Evolutionary conservation across 2,888 invertebrate genomes (phyloP), one percentile per base, ranked within the genome.

Genomic region (Scaptomyza caliginosa): DNA sequence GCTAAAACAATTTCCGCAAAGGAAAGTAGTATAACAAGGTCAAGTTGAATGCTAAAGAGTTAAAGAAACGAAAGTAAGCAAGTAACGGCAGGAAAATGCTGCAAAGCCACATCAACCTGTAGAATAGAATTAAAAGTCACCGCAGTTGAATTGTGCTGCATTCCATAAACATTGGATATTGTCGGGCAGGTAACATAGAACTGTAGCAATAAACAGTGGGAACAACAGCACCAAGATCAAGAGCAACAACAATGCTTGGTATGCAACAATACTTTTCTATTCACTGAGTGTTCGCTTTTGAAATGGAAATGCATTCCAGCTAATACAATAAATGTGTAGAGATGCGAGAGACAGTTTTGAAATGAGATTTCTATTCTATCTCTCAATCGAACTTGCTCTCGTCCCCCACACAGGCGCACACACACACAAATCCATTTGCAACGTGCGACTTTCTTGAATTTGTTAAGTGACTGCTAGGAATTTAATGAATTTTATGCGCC

Each of bases 401-500:
- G 13, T 32, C 24, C 42, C 23, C 26, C 16, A 28, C n/a, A n/a
- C n/a, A n/a, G n/a, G n/a, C n/a, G n/a, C n/a, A n/a, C n/a, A n/a
- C n/a, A n/a, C n/a, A n/a, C n/a, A n/a, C 58, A 57, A 49, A 45
- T 34, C 26, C 36, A 8, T 64, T 56, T 43, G 56, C 59, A 70
- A 57, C 46, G 46, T 46, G 57, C 34, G 74, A 76, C 57, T 74
- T 74, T 74, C 67, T 72, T 79, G 72, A 67, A 65, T 79, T 58
- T 60, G 21, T 71, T 74, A 48, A 71, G 49, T 48, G 58, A 82
- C 59, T 70, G 60, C 39, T 71, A 51, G 68, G 66, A 82, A 77
- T 80, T 76, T 74, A 80, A 81, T 86, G 56, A 72, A 86, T 79
- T 83, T 82, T 72, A 83, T 62, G 66, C 77, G 56, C 36, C 24